Conservation (phyloP, 2,888 invertebrate genomes). For the Cybosia mesomella region DNA sequence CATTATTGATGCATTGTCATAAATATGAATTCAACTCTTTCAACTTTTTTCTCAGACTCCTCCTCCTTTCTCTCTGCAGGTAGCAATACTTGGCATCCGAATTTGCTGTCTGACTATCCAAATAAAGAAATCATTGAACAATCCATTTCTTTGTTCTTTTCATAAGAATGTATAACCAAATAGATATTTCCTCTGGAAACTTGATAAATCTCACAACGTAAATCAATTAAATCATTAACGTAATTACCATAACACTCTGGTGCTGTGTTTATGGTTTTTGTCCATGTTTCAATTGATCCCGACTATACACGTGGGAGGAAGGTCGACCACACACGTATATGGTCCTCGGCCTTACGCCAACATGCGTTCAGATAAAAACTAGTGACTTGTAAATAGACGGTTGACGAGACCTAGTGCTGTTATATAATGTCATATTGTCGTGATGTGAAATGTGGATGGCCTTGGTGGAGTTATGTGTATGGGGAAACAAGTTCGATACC, state of each 20-base stretch:
- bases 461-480: not conserved
- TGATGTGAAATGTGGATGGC: not conserved
- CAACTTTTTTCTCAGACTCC: too few relatives aligned
- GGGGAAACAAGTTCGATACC: not conserved
- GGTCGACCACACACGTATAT: constrained; percentile 47
- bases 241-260: constrained; percentile 14
- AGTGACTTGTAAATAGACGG: constrained; percentile 25
- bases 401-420: not conserved
- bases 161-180: not conserved
- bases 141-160: not conserved
- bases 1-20: too few relatives aligned
- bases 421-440: not conserved
- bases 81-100: too few relatives aligned
- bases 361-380: constrained; percentile 42
- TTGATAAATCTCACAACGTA: not conserved
- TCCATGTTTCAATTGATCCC: constrained; percentile 33
- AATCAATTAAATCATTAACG: constrained; percentile 16
- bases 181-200: not conserved
- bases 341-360: constrained; percentile 45
- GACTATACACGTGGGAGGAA: constrained; percentile 61
- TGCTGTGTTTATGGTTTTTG: constrained; percentile 27
- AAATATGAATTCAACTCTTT: too few relatives aligned
- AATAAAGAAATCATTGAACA: not conserved
- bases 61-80: too few relatives aligned
- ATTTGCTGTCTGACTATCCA: too few relatives aligned